Base-by-base conservation (phyloP, 2,888 invertebrate species). In the Andricus quercusramuli region DNA sequence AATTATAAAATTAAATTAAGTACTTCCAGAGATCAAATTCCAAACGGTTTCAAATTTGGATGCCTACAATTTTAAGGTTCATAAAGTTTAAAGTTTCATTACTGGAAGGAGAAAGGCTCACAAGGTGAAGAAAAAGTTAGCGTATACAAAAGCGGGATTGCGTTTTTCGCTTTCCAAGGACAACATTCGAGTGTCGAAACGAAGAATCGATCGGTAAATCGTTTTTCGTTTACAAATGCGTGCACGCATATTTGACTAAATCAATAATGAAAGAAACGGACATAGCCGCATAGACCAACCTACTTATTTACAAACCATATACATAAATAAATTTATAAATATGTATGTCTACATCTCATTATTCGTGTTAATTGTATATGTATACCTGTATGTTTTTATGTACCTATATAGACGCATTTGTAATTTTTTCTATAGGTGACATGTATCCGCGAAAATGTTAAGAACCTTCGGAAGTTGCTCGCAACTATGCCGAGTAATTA, bases 151-250 rank as follows among this genome's bases (percentile, higher is more conserved):
- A 17, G n/a, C 13, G 29, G 8, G 82, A 82, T 80, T 80, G 59
- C 78, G 80, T 82, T 77, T 87, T 85, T 85, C 84, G 84, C 84
- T 86, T 86, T 84, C 84, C 85, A 87, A 87, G 85, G 85, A 82
- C 83, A 78, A 67, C 77, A 65, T 77, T 82, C 78, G 66, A 70
- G 56, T 82, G 80, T 79, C 82, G 83, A 84, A 85, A 85, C 64
- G 62, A 62, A 22, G n/a, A 2, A 22, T 11, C 22, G 62, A 22
- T 62, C 62, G 22, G 22, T 62, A 62, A 62, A 8, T 62, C 62
- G 62, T 25, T 25, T 13, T 11, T 22, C 62, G 62, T 62, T 62
- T 62, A 62, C 25, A 62, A 62, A 62, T 25, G 62, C 62, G 25
- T 22, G 13, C 25, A 62, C 22, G 62, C 25, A 25, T 25, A 62